Conservation (phyloP, 2,888 invertebrate genomes). For the Sesia bembeciformis region DNA sequence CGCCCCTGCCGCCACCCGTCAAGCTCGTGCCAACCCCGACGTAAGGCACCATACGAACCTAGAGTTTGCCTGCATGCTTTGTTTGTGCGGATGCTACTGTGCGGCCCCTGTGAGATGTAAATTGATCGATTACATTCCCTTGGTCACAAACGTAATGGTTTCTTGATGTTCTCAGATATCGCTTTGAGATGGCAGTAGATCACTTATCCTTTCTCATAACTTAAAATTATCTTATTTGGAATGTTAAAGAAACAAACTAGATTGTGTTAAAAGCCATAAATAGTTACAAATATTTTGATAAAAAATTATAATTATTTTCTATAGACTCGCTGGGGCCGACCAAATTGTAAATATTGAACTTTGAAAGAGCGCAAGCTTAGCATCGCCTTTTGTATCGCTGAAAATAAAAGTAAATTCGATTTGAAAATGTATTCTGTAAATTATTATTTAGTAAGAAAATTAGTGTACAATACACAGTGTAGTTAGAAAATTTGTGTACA, state of each 20-base stretch:
- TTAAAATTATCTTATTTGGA: too few species aligned
- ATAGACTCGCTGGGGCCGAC: conserved; percentile 33
- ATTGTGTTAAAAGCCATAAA: too few species aligned
- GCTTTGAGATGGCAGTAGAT: too few species aligned
- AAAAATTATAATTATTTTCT: too few species aligned
- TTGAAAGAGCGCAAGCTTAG: conserved; percentile 18
- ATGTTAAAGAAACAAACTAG: too few species aligned
- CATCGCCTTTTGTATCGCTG: conserved; percentile 20
- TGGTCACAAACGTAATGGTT: too few species aligned
- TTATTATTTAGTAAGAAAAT: background rate
- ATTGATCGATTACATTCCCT: too few species aligned
- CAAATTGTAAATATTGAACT: conserved; percentile 43
- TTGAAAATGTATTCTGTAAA: background rate
- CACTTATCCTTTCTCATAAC: too few species aligned
- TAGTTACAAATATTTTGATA: too few species aligned
- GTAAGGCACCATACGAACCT: conserved; percentile 66
- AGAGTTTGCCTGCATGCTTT: conserved; percentile 64
- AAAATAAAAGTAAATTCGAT: background rate
- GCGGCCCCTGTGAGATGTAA: conserved; percentile 32
- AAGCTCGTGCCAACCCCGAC: conserved; percentile 82
- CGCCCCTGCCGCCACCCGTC: conserved; percentile 85
- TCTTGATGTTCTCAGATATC: too few species aligned
- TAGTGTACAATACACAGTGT: background rate
- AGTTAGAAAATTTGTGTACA: background rate
- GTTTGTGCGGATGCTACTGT: conserved; percentile 54